Evolutionary conservation across 2,888 invertebrate species (phyloP).

Genomic region (Patella depressa): DNA sequence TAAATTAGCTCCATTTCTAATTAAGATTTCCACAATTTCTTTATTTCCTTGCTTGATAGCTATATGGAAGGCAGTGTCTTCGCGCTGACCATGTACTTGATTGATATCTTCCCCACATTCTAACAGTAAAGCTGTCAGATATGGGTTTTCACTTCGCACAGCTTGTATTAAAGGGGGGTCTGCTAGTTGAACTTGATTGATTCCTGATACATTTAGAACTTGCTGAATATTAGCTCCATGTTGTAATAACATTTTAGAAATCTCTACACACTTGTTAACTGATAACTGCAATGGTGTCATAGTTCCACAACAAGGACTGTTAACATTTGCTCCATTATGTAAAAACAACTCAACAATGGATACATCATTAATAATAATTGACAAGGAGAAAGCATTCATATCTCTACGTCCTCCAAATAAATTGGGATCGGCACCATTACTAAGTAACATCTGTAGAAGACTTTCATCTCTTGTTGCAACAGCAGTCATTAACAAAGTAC

Average conservation of each 20-base stretch:
- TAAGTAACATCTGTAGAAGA: constrained; percentile 37
- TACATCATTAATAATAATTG: constrained; percentile 46
- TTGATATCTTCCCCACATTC: constrained; percentile 49
- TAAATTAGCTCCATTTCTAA: constrained; percentile 46
- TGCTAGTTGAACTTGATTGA: constrained; percentile 32
- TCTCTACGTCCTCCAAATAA: constrained; percentile 31
- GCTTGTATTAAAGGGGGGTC: constrained; percentile 44
- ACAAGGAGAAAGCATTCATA: constrained; percentile 46
- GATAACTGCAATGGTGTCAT: constrained; percentile 47
- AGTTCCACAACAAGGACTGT: constrained; percentile 41
- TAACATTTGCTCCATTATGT: constrained; percentile 41
- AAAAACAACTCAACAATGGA: constrained; percentile 42
- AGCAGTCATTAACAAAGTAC: constrained; percentile 42
- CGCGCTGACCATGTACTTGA: constrained; percentile 40
- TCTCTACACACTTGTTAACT: constrained; percentile 43
- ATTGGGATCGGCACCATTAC: constrained; percentile 46
- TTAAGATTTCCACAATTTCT: constrained; percentile 42
- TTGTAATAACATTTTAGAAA: constrained; percentile 45
- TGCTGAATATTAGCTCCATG: constrained; percentile 46
- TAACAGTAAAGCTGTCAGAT: constrained; percentile 40
- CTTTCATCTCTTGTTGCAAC: constrained; percentile 43
- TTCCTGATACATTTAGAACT: constrained; percentile 35
- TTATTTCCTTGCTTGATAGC: constrained; percentile 39
- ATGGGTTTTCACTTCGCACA: constrained; percentile 40
- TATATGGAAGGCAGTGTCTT: constrained; percentile 42